These are phyloP conservation scores for Drosophila serrata DNA, from an alignment of 1,140 invertebrate species.

Conservation along the genomic window DNA sequence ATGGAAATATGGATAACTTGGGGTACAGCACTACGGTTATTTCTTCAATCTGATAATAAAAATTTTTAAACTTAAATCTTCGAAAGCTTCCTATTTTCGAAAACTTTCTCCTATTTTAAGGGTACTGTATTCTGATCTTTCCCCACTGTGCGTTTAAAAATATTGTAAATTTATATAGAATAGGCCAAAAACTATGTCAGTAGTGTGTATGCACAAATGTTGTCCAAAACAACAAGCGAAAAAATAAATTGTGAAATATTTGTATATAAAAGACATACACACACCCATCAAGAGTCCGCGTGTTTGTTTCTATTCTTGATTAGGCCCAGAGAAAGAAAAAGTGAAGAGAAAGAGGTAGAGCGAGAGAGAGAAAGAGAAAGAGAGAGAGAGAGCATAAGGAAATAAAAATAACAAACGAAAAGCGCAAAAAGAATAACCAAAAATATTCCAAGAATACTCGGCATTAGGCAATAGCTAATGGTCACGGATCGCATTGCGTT, in stretches of 20 bases:
- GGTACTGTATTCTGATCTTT: background rate
- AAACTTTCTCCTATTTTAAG: background rate
- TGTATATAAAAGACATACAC: slow-evolving; percentile 29
- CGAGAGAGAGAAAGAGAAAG: slow-evolving; percentile 1
- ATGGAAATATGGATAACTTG: background rate
- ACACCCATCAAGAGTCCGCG: slow-evolving; percentile 10
- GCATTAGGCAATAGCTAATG: slow-evolving; percentile 15
- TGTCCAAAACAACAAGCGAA: slow-evolving; percentile 50
- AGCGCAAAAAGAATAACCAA: slow-evolving; percentile 2
- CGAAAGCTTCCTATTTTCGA: background rate
- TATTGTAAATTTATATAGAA: slow-evolving; percentile 43
- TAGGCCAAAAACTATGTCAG: slow-evolving; percentile 69
- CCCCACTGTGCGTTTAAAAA: slow-evolving; percentile 59
- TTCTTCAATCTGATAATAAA: too few species aligned
- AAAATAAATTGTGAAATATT: slow-evolving; percentile 44
- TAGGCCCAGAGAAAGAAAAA: slow-evolving; percentile 36
- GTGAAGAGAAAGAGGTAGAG: slow-evolving; percentile 10
- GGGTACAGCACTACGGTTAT: too few species aligned
- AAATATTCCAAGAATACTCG: slow-evolving; percentile 30
- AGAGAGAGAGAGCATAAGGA: slow-evolving; percentile 4
- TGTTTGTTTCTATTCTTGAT: slow-evolving; percentile 43
- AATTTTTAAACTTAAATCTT: too few species aligned
- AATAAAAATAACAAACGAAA: slow-evolving; percentile 28
- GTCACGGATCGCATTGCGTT: slow-evolving; percentile 5
- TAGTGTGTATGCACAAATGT: slow-evolving; percentile 79